Evolutionary conservation across 2,113 vertebrate species (phyloP).

Genomic region (Phylloscopus whistleri): DNA sequence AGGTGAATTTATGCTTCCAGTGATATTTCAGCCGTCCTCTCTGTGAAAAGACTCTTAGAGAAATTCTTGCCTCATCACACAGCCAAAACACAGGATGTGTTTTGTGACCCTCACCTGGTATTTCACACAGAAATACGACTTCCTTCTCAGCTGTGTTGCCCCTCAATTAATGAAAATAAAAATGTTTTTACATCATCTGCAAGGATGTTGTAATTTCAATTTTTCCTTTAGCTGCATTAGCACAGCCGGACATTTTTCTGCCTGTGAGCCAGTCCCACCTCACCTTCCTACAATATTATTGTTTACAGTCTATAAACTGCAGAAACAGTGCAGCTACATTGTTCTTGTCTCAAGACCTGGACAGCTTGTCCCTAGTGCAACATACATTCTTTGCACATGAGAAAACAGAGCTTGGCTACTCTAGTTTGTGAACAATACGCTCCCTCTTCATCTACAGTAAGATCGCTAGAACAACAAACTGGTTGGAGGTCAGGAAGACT

Average conservation of each 20-base stretch:
- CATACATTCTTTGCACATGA: too few species aligned
- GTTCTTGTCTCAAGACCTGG: not conserved
- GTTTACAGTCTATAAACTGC: not conserved
- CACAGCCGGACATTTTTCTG: not conserved
- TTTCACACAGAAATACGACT: not conserved
- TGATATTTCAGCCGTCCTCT: not conserved
- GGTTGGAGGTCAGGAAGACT: not conserved
- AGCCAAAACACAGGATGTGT: not conserved
- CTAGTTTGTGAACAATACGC: too few species aligned
- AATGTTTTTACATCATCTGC: not conserved
- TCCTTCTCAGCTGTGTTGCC: not conserved
- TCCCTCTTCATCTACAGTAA: not conserved
- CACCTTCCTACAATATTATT: not conserved
- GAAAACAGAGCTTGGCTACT: not conserved
- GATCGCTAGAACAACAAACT: not conserved
- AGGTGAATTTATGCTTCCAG: not conserved
- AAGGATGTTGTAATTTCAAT: not conserved
- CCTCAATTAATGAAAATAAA: rapidly evolving
- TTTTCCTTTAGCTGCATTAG: not conserved
- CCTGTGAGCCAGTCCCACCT: too few species aligned
- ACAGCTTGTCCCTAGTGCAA: not conserved
- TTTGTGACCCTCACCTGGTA: not conserved
- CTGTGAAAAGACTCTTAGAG: not conserved
- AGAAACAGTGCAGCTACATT: not conserved
- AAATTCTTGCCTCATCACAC: not conserved